phyloP scores from a whole-genome alignment of 2,113 vertebrate species.

The Stegastes partitus region DNA sequence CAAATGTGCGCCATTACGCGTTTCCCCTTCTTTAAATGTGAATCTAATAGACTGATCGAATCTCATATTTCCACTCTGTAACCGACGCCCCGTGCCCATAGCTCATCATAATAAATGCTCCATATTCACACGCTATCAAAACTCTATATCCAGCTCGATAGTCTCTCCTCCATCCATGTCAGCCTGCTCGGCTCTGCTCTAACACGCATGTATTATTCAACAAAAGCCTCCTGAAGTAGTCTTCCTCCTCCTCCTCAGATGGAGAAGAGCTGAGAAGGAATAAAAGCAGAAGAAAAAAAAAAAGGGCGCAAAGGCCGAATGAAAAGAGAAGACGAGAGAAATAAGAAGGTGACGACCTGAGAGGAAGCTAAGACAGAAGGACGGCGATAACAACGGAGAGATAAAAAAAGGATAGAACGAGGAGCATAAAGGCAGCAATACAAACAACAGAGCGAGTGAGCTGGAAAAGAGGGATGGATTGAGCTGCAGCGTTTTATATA shows the following conservation, averaged over 20 bases:
- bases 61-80: conserved; percentile 11
- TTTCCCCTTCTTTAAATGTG: background rate
- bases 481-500: background rate
- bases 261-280: background rate
- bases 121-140: conserved; percentile 54
- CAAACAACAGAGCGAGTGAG: background rate
- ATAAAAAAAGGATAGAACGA: background rate
- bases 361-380: background rate
- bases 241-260: conserved; percentile 19
- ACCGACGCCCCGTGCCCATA: conserved; percentile 31
- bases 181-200: conserved; percentile 24
- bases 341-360: background rate
- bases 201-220: conserved; percentile 73
- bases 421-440: background rate
- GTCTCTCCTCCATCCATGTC: conserved; percentile 62
- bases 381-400: background rate
- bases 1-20: background rate
- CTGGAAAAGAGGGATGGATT: background rate
- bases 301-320: background rate
- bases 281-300: background rate
- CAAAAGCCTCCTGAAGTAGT: conserved; percentile 30
- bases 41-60: conserved; percentile 13
- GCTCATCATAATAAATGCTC: conserved; percentile 53
- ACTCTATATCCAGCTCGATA: conserved; percentile 53
- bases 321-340: background rate